Base-by-base conservation (phyloP, 2,888 invertebrate species). In the Polylopha cassiicola region DNA sequence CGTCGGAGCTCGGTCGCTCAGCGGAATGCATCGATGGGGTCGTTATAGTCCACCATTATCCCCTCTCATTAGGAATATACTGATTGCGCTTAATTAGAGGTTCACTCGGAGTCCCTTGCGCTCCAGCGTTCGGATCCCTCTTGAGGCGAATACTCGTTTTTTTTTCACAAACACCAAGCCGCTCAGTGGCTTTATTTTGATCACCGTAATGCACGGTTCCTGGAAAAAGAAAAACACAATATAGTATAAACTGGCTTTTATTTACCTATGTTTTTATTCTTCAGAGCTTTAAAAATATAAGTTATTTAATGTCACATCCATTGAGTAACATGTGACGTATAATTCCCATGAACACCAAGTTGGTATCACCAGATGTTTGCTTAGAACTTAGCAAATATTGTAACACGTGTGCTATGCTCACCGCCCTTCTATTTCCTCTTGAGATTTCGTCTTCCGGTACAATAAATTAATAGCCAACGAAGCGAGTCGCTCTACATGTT, bases 71-170 rank as follows among this genome's bases (percentile, higher is more conserved):
- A 85, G 81, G 81, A 81, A 82, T 85, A 85, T 76, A 82, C 82
- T 85, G 85, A 85, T 85, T 85, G 80, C 79, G 78, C 73, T 81
- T 85, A 85, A 85, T 85, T 85, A 80, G 72, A 75, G 80, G 77
- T 73, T 76, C 78, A 67, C 78, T 70, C 65, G 59, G 65, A 73
- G 72, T 65, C 72, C 65, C 72, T 68, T 64, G 74, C 80, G 77
- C 75, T 74, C 70, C 73, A 64, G 64, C 66, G 66, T 57, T 66
- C 69, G 65, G 61, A 56, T 67, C 71, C 65, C 66, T 70, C 75
- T 66, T 61, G 66, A 73, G 68, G 60, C 61, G 74, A 79, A 77
- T 78, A 72, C 77, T 76, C 58, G 68, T 74, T 82, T 84, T 82
- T n/a, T n/a, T 82, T 84, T 78, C 81, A 77, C 75, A 79, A 78